Evolutionary conservation across 2,797 vertebrate species (phyloP), one percentile per base, ranked within the genome.

Genomic region (Sylvilagus floridanus): DNA sequence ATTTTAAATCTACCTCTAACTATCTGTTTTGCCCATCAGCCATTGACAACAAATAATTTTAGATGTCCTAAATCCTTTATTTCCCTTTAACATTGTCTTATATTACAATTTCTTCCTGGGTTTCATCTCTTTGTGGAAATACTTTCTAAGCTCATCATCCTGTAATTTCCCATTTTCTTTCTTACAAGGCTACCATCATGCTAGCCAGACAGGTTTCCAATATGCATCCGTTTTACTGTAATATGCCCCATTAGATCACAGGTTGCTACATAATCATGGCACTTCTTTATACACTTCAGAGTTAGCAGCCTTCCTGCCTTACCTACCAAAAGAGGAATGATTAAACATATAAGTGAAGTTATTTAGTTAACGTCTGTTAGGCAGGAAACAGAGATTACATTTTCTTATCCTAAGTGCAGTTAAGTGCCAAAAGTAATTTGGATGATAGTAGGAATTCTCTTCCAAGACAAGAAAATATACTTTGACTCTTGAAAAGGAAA

Each of bases 361-460:
- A 63, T 72, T 91, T 93, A 63, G 50, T 73, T 91, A 65, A 77
- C 5, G 35, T 78, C 22, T 87, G 3, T 90, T 71, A 24, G n/a
- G 21, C 32, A 85, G 75, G 71, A 30, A 66, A 37, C 71, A 87
- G 91, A 88, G 21, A 73, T 76, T 84, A 71, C 21, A 28, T 75
- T 42, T 84, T 88, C 57, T 92, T 82, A 42, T 69, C 19, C 66
- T 62, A 17, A 79, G 21, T 76, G 60, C 12, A 69, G 14, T 82
- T 89, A 75, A 87, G 30, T 88, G n/a, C 42, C 24, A 84, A 50
- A 89, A 57, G 52, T 84, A 73, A 78, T 94, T 95, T 75, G 88
- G 69, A 81, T 75, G 21, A 76, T 69, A 83, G 69, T 32, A 86
- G 32, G 32, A 21, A 86, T 84, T 92, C 4, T 90, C 28, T 84